Conservation (phyloP, 2,888 invertebrate genomes). For the Drosophila paracracens region DNA sequence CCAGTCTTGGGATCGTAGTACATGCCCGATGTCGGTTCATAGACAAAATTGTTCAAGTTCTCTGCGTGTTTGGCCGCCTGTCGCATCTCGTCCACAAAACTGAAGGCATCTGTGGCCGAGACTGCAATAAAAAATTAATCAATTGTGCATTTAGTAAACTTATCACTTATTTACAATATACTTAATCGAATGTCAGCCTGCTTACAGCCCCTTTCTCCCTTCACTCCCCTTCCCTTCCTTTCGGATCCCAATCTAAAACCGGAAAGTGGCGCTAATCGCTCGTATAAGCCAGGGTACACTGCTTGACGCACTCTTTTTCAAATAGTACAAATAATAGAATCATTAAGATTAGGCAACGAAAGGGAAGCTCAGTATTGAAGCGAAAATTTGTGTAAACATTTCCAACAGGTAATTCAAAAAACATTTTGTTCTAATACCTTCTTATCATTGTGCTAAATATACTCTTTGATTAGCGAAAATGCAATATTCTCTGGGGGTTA, state of each 20-base stretch:
- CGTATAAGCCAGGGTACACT: slow-evolving; percentile 15
- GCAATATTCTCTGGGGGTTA: not conserved
- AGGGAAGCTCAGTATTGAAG: not conserved
- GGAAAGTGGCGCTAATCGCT: slow-evolving; percentile 40
- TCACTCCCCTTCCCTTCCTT: not conserved
- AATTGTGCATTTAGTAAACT: slow-evolving; percentile 3
- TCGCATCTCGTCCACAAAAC: slow-evolving; percentile 90
- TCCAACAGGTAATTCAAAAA: not conserved
- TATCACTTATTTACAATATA: slow-evolving; percentile 1
- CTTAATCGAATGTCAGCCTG: slow-evolving; percentile 17
- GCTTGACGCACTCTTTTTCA: slow-evolving; percentile 36
- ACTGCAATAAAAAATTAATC: slow-evolving; percentile 35
- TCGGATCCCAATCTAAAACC: slow-evolving; percentile 2
- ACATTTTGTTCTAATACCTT: not conserved
- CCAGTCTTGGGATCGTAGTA: slow-evolving; percentile 95
- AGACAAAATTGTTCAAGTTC: slow-evolving; percentile 92
- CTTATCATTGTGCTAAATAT: slow-evolving; percentile 10
- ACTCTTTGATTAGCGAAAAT: not conserved
- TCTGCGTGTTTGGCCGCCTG: slow-evolving; percentile 90
- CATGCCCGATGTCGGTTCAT: slow-evolving; percentile 93
- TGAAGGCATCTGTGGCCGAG: slow-evolving; percentile 73
- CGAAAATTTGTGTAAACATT: slow-evolving; percentile 3
- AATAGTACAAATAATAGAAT: slow-evolving; percentile 14
- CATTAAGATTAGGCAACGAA: slow-evolving; percentile 7
- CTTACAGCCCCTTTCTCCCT: slow-evolving; percentile 5